Base-by-base conservation (phyloP, 2,113 vertebrate species). In the Notarius lentiginosus region DNA sequence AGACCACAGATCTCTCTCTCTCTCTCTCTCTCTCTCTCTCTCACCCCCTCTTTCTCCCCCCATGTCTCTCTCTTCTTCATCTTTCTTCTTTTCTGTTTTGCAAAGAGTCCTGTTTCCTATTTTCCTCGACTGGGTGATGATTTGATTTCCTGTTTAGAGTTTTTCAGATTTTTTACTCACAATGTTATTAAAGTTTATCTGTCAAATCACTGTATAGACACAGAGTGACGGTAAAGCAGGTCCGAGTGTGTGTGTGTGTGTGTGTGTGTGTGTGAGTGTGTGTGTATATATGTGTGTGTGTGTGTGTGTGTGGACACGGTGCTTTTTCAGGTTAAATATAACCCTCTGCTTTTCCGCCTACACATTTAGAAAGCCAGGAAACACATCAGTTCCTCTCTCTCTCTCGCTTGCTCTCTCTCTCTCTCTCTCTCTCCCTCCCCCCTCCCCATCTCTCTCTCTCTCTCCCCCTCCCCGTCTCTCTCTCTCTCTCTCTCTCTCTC, bases 271-370 rank as follows among this genome's bases (percentile, higher is more conserved):
- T 61, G 27, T 47, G 30, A 49, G 80, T 24, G 30, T 47, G 47
- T 51, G 82, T 53, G 18, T 63, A 22, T 82, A 60, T 66, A 60
- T 27, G 61, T 47, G 80, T n/a, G 81, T 27, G 34, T 49, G 61
- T 53, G 81, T 53, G 61, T 15, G 81, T 51, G 82, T 30, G 1
- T 61, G n/a, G 66, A 61, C 20, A 51, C 2, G 58, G 60, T 82
- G 14, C 41, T 83, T 83, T 82, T 68, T 83, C 22, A 51, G 63
- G 61, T 53, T 83, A 83, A 83, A 63, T 66, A 84, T 84, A 65
- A 79, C 76, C 47, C 14, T 84, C 65, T 70, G n/a, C n/a, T 56
- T 55, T 70, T 84, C 65, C 82, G 47, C 82, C 82, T 70, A 84
- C 82, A 70, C 65, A 56, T 84, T 84, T 84, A 70, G 79, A 68